Evolutionary conservation across 2,797 vertebrate species (phyloP).

Genomic region (Falco biarmicus): DNA sequence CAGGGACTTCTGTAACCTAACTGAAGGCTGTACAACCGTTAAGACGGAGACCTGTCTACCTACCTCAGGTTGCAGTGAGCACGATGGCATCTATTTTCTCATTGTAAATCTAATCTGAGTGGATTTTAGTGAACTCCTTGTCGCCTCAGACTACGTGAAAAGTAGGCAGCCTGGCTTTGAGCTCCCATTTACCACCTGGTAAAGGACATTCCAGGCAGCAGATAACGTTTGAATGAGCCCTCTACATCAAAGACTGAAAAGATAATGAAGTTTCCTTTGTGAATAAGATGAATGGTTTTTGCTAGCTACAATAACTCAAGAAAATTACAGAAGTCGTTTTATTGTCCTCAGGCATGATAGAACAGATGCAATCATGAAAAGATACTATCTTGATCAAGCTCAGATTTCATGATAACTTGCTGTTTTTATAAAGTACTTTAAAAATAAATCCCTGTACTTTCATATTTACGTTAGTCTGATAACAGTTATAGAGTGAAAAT

Average conservation of each 20-base stretch:
- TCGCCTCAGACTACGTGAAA: not conserved
- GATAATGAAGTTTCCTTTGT: conserved; percentile 11
- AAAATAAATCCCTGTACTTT: conserved; percentile 12
- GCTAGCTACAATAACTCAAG: conserved; percentile 19
- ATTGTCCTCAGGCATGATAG: conserved; percentile 5
- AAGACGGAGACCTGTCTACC: not conserved
- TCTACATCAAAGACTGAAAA: conserved; percentile 11
- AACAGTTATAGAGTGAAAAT: not conserved
- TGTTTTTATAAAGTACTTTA: not conserved
- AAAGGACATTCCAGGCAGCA: not conserved
- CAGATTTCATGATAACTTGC: conserved; percentile 27
- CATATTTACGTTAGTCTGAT: not conserved
- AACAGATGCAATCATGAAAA: conserved; percentile 24
- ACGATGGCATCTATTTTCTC: not conserved
- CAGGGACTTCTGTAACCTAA: not conserved
- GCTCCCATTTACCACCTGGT: not conserved
- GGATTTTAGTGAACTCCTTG: not conserved
- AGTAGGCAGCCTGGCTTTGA: not conserved
- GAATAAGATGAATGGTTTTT: not conserved
- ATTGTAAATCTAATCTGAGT: not conserved
- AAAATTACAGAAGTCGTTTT: conserved; percentile 39
- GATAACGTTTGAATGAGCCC: not conserved
- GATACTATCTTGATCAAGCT: conserved; percentile 29
- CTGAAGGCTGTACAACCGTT: not conserved
- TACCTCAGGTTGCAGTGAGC: not conserved